Conservation (phyloP, 2,113 vertebrate species). For the Melanerpes aurifrons region DNA sequence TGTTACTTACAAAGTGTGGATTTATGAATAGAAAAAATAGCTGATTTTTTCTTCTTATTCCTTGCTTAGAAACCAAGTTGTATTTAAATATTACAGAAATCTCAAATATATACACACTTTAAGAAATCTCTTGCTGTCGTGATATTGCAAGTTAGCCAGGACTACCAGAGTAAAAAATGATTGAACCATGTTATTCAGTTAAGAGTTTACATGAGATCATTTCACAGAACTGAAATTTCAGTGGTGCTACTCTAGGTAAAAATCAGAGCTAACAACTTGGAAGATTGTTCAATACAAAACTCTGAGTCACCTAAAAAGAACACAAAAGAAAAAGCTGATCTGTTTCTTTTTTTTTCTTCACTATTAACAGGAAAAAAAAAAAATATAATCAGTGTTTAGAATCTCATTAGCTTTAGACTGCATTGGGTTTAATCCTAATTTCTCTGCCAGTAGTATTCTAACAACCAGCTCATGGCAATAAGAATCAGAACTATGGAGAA, state of each 20-base stretch:
- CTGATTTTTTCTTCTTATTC: constrained; percentile 16
- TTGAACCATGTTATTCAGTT: background rate
- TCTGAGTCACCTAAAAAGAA: constrained; percentile 5
- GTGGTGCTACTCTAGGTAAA: background rate
- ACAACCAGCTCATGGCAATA: background rate
- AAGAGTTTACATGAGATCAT: background rate
- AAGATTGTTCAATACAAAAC: constrained; percentile 8
- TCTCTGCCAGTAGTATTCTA: background rate
- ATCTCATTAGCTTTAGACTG: background rate
- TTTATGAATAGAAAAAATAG: constrained; percentile 67
- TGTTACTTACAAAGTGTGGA: constrained; percentile 33
- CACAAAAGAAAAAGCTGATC: background rate
- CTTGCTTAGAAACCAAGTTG: constrained; percentile 49
- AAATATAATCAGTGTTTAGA: background rate
- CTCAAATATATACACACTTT: constrained; percentile 42
- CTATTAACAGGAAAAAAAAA: background rate
- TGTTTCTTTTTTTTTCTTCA: background rate
- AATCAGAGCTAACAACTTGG: constrained; percentile 13
- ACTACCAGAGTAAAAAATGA: constrained; percentile 31
- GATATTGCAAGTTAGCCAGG: constrained; percentile 37
- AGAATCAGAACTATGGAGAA: background rate
- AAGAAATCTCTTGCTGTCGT: constrained; percentile 11
- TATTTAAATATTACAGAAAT: constrained; percentile 61
- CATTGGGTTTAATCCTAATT: background rate
- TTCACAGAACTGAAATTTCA: constrained; percentile 49